Percentiles rank a stretch among this genome's conserved stretches.
Conservation (phyloP, 2,797 vertebrate genomes). For the Lacerta agilis region DNA sequence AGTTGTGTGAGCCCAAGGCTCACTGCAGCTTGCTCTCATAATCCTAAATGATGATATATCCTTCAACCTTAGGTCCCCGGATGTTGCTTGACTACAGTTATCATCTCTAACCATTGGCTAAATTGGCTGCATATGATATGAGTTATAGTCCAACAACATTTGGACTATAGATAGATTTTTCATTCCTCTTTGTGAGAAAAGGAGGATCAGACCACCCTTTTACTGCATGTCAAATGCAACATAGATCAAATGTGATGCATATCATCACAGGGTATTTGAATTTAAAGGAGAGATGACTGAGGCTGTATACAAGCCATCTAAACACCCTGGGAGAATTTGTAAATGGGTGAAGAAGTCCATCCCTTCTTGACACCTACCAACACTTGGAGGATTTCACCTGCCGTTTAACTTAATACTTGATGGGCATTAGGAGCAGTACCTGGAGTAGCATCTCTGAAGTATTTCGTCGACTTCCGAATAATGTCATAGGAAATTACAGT, state of each 20-base stretch:
- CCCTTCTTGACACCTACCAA: not conserved
- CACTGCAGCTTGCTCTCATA: not conserved
- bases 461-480: conserved; percentile 18
- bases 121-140: too few relatives aligned
- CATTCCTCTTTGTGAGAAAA: not conserved
- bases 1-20: not conserved
- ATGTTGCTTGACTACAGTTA: too few relatives aligned
- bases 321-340: not conserved
- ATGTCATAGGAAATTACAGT: conserved; percentile 35
- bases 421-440: not conserved
- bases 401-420: not conserved
- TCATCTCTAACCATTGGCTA: too few relatives aligned
- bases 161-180: not conserved
- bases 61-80: too few relatives aligned
- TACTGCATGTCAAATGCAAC: not conserved
- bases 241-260: not conserved
- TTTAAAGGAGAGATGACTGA: not conserved
- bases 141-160: too few relatives aligned
- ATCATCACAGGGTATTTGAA: not conserved
- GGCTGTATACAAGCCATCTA: not conserved
- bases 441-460: not conserved
- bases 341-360: not conserved
- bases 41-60: too few relatives aligned
- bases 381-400: not conserved
- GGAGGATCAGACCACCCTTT: not conserved